These are phyloP conservation scores for Diadophis punctatus DNA, from an alignment of 2,113 vertebrate species.

Conservation along the genomic window DNA sequence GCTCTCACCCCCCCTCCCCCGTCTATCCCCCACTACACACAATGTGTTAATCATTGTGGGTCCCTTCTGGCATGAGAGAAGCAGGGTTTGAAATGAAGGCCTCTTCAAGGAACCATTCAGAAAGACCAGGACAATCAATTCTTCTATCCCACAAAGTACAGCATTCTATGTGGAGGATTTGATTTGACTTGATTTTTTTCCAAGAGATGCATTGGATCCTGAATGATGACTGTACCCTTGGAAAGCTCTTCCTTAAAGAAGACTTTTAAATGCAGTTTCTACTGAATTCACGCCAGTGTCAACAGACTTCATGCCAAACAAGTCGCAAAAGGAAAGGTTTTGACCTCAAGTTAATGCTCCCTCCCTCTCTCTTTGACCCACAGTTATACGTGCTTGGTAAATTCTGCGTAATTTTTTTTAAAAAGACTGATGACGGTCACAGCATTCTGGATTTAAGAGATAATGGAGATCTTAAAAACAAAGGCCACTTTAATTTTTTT, in stretches of 20 bases:
- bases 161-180: slow-evolving; percentile 10
- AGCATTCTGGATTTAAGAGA: slow-evolving; percentile 14
- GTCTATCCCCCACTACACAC: background rate
- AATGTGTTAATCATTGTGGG: slow-evolving; percentile 41
- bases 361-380: background rate
- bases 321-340: slow-evolving; percentile 41
- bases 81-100: slow-evolving; percentile 39
- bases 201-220: slow-evolving; percentile 26
- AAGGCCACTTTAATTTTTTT: background rate
- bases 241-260: slow-evolving; percentile 42
- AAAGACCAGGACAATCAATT: slow-evolving; percentile 31
- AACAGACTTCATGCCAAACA: slow-evolving; percentile 38
- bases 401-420: background rate
- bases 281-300: slow-evolving; percentile 41
- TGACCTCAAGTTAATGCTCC: slow-evolving; percentile 21
- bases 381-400: background rate
- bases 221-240: slow-evolving; percentile 43
- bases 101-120: slow-evolving; percentile 14
- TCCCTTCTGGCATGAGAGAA: slow-evolving; percentile 40
- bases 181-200: background rate
- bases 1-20: slow-evolving; percentile 28
- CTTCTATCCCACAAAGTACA: background rate
- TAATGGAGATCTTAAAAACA: slow-evolving; percentile 6
- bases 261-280: slow-evolving; percentile 47
- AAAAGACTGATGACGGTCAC: background rate